A percentile compares a stretch with the other conserved stretches of the same genome.
These are phyloP conservation scores for Numida meleagris DNA, from an alignment of 2,113 vertebrate species.

Conservation along the genomic window DNA sequence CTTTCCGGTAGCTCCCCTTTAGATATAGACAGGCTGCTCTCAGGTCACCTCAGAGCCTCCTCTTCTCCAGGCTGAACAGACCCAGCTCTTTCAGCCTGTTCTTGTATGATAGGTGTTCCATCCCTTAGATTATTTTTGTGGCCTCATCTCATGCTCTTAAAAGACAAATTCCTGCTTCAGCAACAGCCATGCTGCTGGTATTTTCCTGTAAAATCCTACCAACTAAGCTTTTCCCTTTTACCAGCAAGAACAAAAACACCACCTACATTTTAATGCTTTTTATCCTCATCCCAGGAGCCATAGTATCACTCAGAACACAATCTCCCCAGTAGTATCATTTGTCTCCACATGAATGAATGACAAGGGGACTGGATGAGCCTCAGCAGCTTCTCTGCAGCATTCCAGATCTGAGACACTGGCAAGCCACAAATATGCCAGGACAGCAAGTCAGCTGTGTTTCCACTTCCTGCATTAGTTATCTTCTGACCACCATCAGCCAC, in stretches of 20 bases:
- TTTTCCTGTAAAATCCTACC: not conserved
- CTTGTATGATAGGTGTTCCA: no score
- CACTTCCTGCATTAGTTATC: not conserved
- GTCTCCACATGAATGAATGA: not conserved
- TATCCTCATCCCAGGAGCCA: not conserved
- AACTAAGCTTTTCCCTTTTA: not conserved
- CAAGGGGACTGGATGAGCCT: not conserved
- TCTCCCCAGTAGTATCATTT: not conserved
- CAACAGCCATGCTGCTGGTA: not conserved
- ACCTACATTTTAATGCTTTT: not conserved
- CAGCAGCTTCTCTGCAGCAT: not conserved
- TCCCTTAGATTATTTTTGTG: no score
- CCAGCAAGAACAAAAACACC: not conserved
- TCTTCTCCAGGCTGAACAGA: no score
- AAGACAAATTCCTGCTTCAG: fast-evolving
- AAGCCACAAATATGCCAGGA: not conserved
- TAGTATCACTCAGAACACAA: not conserved
- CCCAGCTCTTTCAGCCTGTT: no score
- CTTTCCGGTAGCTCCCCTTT: no score
- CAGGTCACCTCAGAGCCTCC: no score
- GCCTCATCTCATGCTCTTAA: fast-evolving
- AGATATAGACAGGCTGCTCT: no score
- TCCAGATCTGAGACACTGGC: fast-evolving
- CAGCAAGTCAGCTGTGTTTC: not conserved
- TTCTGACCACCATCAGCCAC: fast-evolving